These are phyloP conservation scores for Portevinia maculata DNA, from an alignment of 2,888 invertebrate genomes.

Conservation along the genomic window DNA sequence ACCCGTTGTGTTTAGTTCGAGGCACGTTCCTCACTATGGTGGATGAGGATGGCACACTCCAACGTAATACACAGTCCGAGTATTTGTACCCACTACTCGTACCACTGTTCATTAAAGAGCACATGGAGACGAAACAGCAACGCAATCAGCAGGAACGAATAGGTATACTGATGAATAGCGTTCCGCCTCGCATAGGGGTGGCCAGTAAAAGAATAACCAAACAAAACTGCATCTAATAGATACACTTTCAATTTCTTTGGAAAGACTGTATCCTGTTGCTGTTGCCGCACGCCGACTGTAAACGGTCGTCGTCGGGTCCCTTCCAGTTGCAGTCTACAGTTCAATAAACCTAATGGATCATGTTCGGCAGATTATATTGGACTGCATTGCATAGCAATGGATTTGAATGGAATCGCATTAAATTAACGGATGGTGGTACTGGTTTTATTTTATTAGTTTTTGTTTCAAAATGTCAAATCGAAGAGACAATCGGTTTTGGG, in stretches of 20 bases:
- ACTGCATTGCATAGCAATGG: constrained; percentile 20
- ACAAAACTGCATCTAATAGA: constrained; percentile 65
- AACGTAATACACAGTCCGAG: constrained; percentile 11
- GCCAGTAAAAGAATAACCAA: constrained; percentile 45
- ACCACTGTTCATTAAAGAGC: neutral
- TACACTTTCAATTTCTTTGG: constrained; percentile 53
- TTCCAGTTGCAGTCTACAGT: constrained; percentile 42
- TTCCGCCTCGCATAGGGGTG: constrained; percentile 60
- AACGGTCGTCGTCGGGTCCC: constrained; percentile 1
- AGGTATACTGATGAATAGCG: constrained; percentile 31
- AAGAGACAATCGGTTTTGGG: constrained; percentile 35
- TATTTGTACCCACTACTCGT: too few relatives aligned
- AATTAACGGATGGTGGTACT: too few relatives aligned
- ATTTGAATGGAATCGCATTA: constrained; percentile 45
- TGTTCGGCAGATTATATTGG: constrained; percentile 24
- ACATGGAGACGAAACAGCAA: neutral
- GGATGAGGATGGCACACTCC: constrained; percentile 57
- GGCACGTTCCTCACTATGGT: constrained; percentile 43
- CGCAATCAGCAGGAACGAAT: constrained; percentile 11
- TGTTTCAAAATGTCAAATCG: constrained; percentile 55
- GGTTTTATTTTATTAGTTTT: constrained; percentile 25
- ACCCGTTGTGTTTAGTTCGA: constrained; percentile 18
- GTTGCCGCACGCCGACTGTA: constrained; percentile 32
- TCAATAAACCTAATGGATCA: constrained; percentile 67
- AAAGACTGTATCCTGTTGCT: constrained; percentile 51